Evolutionary conservation across 2,797 vertebrate genomes (phyloP).

Genomic region (Rhinogobio ventralis): DNA sequence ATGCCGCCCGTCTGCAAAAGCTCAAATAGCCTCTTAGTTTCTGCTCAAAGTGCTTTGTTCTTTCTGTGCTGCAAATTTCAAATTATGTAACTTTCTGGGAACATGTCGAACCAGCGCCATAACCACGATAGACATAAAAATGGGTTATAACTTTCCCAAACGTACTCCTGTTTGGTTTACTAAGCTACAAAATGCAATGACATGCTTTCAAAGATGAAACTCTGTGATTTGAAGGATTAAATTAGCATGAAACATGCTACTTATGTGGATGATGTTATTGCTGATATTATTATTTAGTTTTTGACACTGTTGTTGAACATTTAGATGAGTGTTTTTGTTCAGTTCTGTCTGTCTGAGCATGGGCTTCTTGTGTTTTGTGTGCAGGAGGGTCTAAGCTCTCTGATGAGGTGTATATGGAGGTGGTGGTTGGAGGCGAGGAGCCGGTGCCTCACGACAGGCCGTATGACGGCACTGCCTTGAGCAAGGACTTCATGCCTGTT

Average conservation of each 20-base stretch:
- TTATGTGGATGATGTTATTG: neutral
- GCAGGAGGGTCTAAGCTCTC: conserved; percentile 90
- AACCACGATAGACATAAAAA: neutral
- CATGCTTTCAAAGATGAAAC: neutral
- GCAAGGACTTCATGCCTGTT: conserved; percentile 93
- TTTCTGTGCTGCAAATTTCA: neutral
- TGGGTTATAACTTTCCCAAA: neutral
- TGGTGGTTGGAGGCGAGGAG: conserved; percentile 92
- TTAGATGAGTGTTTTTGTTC: neutral
- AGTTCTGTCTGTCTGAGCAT: neutral
- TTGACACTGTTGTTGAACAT: neutral
- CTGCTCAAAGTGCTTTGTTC: neutral
- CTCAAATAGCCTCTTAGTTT: neutral
- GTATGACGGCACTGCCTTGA: conserved; percentile 87
- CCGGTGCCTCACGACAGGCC: conserved; percentile 86
- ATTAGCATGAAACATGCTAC: neutral
- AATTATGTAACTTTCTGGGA: neutral
- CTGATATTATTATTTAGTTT: neutral
- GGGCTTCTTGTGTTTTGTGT: conserved; percentile 37
- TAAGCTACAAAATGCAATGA: neutral
- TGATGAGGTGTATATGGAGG: conserved; percentile 95
- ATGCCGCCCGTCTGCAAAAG: neutral
- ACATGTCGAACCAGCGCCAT: neutral
- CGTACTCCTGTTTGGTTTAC: neutral
- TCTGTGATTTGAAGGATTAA: neutral